Percentiles rank a stretch among this genome's conserved stretches.
phyloP scores from a whole-genome alignment of 2,888 invertebrate species.

The Rhaphigaster nebulosa region DNA sequence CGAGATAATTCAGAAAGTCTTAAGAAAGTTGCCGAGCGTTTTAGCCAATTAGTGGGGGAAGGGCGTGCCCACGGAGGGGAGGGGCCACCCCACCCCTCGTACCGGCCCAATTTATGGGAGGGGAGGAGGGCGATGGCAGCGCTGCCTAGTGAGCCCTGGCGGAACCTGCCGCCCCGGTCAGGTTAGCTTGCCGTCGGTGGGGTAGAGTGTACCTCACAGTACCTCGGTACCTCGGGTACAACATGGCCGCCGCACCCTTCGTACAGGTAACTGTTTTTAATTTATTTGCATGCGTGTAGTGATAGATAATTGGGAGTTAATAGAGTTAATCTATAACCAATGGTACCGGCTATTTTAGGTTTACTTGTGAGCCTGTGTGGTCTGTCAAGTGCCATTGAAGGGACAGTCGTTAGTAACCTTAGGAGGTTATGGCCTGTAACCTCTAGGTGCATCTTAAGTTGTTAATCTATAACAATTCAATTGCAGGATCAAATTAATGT shows the following conservation, averaged over 20 bases:
- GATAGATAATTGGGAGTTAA: background rate
- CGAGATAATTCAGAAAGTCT: conserved; percentile 37
- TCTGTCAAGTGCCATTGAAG: background rate
- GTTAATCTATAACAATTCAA: background rate
- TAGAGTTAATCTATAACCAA: background rate
- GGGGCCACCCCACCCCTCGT: background rate
- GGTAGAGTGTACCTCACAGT: conserved; percentile 48
- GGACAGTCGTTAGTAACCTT: background rate
- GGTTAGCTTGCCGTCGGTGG: conserved; percentile 41
- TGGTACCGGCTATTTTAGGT: background rate
- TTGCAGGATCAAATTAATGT: background rate
- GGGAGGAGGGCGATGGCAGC: conserved; percentile 47
- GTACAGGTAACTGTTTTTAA: background rate
- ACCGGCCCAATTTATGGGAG: background rate
- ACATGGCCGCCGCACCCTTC: conserved; percentile 44
- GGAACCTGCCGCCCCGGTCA: conserved; percentile 6
- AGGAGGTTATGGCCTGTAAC: conserved; percentile 45
- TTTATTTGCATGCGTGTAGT: background rate
- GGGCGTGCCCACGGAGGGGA: conserved; percentile 46
- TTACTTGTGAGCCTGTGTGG: background rate
- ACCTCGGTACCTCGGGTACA: conserved; percentile 40
- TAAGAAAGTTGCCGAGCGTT: conserved; percentile 40
- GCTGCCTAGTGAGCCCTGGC: conserved; percentile 9
- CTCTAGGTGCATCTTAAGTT: background rate
- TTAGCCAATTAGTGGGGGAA: conserved; percentile 43